Evolutionary conservation across 2,888 invertebrate species (phyloP).

Genomic region (Halictus quadricinctus): DNA sequence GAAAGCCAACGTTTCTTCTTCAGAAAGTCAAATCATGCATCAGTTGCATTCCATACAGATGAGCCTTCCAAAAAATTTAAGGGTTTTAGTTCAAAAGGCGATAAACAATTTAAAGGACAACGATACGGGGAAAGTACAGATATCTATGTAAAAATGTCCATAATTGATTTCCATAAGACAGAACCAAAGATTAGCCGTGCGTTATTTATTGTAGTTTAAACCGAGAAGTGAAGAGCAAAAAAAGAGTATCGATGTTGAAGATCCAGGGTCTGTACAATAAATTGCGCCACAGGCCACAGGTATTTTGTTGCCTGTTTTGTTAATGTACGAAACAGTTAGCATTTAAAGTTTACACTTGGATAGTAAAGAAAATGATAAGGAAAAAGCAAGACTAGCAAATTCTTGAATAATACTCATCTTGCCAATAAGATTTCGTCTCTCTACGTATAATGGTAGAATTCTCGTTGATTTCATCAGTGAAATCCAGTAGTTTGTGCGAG

Average conservation of each 20-base stretch:
- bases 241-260: not conserved
- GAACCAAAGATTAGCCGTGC: not conserved
- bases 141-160: not conserved
- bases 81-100: slow-evolving; percentile 76
- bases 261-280: not conserved
- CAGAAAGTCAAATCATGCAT: slow-evolving; percentile 54
- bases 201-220: slow-evolving; percentile 2
- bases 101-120: slow-evolving; percentile 73
- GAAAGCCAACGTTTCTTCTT: slow-evolving; percentile 16
- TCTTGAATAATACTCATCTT: not conserved
- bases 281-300: not conserved
- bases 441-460: slow-evolving; percentile 34
- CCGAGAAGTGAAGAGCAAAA: not conserved
- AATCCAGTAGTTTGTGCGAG: slow-evolving; percentile 62
- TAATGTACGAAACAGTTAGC: not conserved
- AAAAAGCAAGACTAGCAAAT: not conserved
- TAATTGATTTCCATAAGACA: slow-evolving; percentile 1
- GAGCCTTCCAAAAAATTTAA: slow-evolving; percentile 74
- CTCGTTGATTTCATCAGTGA: not conserved
- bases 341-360: not conserved
- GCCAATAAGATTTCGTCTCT: slow-evolving; percentile 40
- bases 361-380: not conserved
- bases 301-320: not conserved
- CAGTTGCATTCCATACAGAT: slow-evolving; percentile 63
- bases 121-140: slow-evolving; percentile 66